Evolutionary conservation across 2,888 invertebrate species (phyloP).

Genomic region (Norana najaformis): DNA sequence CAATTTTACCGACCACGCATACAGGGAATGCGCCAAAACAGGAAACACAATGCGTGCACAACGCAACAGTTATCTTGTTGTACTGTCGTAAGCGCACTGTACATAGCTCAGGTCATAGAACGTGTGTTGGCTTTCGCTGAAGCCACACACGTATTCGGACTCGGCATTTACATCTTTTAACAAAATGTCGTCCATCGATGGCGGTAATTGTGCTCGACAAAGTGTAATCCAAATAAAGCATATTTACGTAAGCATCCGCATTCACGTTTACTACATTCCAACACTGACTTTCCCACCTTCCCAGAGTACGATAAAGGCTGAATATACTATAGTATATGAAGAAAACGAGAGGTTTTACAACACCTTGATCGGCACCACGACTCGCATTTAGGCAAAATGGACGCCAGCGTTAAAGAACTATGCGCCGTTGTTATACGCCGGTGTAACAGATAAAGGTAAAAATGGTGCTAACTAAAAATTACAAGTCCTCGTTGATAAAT

Average conservation of each 20-base stretch:
- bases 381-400: neutral
- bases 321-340: neutral
- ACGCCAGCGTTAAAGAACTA: slow-evolving; percentile 7
- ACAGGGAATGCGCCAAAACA: neutral
- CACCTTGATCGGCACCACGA: slow-evolving; percentile 13
- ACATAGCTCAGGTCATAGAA: neutral
- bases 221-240: neutral
- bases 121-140: neutral
- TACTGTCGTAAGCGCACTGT: neutral
- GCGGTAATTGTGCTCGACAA: neutral
- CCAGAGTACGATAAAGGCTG: neutral
- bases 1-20: too few species aligned
- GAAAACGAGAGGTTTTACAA: neutral
- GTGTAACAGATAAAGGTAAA: neutral
- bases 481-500: too few species aligned
- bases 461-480: too few species aligned
- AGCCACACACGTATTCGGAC: neutral
- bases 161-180: neutral
- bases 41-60: neutral
- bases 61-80: neutral
- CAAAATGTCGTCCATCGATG: slow-evolving; percentile 6
- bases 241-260: neutral
- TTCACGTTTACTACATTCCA: neutral
- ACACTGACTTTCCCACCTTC: neutral
- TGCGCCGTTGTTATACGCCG: neutral